Evolutionary conservation across 1,140 invertebrate genomes (phyloP), one percentile per base, ranked within the genome.

Genomic region (Zaprionus ornatus): DNA sequence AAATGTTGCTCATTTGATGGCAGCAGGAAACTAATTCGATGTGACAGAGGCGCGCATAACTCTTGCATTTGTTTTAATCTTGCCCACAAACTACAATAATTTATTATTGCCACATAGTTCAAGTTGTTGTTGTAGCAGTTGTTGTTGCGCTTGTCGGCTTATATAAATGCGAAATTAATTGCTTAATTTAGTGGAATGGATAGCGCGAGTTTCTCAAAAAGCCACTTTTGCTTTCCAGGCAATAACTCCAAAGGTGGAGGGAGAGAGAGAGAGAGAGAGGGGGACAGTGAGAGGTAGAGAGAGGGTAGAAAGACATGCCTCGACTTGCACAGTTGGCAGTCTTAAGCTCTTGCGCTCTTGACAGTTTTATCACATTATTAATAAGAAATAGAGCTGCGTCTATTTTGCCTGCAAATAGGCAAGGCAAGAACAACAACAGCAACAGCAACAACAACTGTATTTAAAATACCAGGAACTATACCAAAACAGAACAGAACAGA

Each of bases 311-410:
- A 32, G 6, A 27, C 25, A 27, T 27, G 25, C 6, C 25, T 17
- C 4, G n/a, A 10, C 15, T 3, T 48, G 23, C 62, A 56, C 80
- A 77, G 83, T 82, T 82, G 82, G 60, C 73, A 50, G 67, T 62
- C 80, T 78, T 75, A 50, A 21, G 45, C 45, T 62, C 84, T 78
- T 75, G 35, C 35, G 35, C 35, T 29, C 27, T 29, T 29, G 84
- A 87, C 84, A 88, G 84, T 84, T 88, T 88, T 90, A 88, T 88
- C 85, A 90, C 84, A 90, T 88, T 88, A 88, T 88, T 88, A 88
- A 88, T 88, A 90, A 88, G 85, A 88, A 88, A 83, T 90, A 80
- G 77, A 87, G 84, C 84, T 75, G 45, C 55, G 64, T 23, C 45
- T 67, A 56, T 57, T 50, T 42, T 45, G 61, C 35, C 45, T 25